Conservation (phyloP, 2,888 invertebrate genomes). For the Nebria salina region DNA sequence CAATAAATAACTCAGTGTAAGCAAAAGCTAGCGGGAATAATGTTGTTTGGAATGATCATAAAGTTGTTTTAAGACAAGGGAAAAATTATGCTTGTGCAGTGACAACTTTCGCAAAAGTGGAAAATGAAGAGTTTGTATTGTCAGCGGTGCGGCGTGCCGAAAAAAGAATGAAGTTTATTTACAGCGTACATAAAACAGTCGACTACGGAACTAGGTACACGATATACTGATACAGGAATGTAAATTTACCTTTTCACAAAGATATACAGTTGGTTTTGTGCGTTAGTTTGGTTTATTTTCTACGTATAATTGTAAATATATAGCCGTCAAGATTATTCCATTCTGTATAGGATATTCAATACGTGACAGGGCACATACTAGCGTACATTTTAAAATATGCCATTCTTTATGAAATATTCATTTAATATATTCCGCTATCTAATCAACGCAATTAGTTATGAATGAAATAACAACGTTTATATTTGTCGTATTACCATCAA, state of each 20-base stretch:
- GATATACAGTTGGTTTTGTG: slow-evolving; percentile 28
- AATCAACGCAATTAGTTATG: no score
- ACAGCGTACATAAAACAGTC: slow-evolving; percentile 36
- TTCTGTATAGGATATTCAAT: no score
- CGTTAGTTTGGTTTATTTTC: slow-evolving; percentile 22
- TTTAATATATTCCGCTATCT: no score
- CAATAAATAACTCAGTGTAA: slow-evolving; percentile 32
- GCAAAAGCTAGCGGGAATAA: slow-evolving; percentile 28
- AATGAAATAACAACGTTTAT: no score
- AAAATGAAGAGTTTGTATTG: slow-evolving; percentile 30
- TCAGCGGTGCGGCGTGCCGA: slow-evolving; percentile 11
- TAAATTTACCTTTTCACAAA: slow-evolving; percentile 30
- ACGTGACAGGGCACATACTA: no score
- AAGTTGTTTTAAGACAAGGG: slow-evolving; percentile 24
- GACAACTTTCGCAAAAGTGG: slow-evolving; percentile 34
- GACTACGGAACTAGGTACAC: slow-evolving; percentile 12
- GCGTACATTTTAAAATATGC: no score
- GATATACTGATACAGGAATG: slow-evolving; percentile 26
- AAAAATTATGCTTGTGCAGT: background rate
- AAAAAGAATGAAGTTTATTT: slow-evolving; percentile 28
- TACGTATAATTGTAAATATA: background rate
- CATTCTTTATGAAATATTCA: no score
- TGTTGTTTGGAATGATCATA: slow-evolving; percentile 17
- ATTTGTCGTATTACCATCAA: no score
- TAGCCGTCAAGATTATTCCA: no score